Percentiles rank a stretch among this genome's conserved stretches.
phyloP scores from a whole-genome alignment of 1,140 invertebrate genomes.

The Ctenoplectra terminalis region DNA sequence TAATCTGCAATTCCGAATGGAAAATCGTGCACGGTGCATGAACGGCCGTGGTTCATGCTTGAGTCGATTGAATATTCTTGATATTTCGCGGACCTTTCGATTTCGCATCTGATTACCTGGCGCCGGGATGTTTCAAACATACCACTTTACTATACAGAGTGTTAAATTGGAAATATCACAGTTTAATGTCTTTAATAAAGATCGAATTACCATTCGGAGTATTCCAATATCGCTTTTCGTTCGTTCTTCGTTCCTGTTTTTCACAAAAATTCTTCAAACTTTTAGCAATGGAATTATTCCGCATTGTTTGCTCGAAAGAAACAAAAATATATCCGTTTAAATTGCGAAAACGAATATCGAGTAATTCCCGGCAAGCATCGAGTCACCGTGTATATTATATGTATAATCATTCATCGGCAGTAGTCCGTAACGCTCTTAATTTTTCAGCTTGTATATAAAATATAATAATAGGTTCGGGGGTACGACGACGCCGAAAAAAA shows the following conservation, averaged over 20 bases:
- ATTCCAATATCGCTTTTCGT: neutral
- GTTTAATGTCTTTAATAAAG: neutral
- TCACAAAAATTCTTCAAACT: too few species aligned
- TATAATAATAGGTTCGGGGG: neutral
- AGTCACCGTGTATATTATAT: neutral
- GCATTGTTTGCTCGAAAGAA: neutral
- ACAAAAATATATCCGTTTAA: too few species aligned
- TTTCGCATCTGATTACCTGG: neutral
- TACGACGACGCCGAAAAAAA: neutral
- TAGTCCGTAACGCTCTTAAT: slow-evolving; percentile 7
- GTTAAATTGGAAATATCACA: neutral
- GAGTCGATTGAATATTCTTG: slow-evolving; percentile 19
- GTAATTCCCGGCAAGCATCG: neutral
- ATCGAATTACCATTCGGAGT: neutral
- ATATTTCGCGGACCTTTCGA: slow-evolving; percentile 8
- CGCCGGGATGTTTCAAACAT: neutral
- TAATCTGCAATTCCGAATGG: slow-evolving; percentile 17
- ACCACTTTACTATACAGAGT: neutral
- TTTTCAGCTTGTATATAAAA: slow-evolving; percentile 5
- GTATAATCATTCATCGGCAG: neutral
- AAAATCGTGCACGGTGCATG: slow-evolving; percentile 8
- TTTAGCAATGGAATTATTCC: neutral
- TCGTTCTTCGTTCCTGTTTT: too few species aligned
- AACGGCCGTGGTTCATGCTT: neutral
- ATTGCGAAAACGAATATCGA: neutral